Base-by-base conservation (phyloP, 37 sponge, comb jelly and placozoan species). In the Cliona cf. orientalis region DNA sequence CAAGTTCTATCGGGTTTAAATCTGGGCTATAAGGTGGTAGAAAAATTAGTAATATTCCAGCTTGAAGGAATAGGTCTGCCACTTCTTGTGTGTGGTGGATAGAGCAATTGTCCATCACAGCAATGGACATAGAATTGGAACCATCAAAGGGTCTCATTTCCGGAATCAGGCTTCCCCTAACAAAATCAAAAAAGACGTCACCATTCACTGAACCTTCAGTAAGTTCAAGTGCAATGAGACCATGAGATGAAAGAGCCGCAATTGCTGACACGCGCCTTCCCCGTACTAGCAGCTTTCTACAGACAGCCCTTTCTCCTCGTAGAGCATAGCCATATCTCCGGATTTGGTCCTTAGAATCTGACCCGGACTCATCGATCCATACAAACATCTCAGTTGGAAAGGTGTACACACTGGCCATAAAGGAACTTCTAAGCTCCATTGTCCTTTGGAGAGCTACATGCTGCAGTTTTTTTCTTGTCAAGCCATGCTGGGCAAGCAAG, bases 111-210 rank as follows among this genome's bases (percentile, higher is more conserved):
- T 7, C 14, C 41, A 67, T n/a, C n/a, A 67, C 36, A 37, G 69
- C 22, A 11, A 72, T 45, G 45, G 73, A 72, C 28, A 26, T 72
- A 29, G 49, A 5, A 26, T 7, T 46, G 9, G n/a, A 42, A 12
- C 73, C 73, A 72, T 72, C 73, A 45, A 26, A 72, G 12, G 73
- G 73, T 11, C 73, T n/a, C n/a, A n/a, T n/a, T n/a, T n/a, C n/a
- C n/a, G n/a, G n/a, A n/a, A n/a, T n/a, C n/a, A n/a, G n/a, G n/a
- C n/a, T n/a, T n/a, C n/a, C n/a, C n/a, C n/a, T n/a, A n/a, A n/a
- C n/a, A n/a, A n/a, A n/a, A n/a, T n/a, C n/a, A n/a, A n/a, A n/a
- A n/a, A n/a, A n/a, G n/a, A n/a, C n/a, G n/a, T n/a, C n/a, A n/a
- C n/a, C 29, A n/a, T 72, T 55, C 42, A 72, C 73, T 29, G 28